These are phyloP conservation scores for Neotragus moschatus DNA, from an alignment of 2,113 vertebrate genomes.

Conservation along the genomic window DNA sequence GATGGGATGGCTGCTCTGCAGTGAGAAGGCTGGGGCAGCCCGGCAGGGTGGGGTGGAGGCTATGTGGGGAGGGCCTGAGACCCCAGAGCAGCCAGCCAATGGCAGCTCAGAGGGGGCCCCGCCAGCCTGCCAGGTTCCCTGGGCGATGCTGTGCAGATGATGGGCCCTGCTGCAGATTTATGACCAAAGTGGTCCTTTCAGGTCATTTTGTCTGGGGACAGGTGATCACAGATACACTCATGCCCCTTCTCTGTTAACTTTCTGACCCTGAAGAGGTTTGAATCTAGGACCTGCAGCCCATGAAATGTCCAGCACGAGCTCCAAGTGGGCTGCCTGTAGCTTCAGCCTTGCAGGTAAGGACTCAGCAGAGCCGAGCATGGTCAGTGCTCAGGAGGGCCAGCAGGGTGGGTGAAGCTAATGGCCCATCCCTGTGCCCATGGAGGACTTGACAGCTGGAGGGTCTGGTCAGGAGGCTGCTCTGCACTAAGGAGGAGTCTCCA, in stretches of 20 bases:
- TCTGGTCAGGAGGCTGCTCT: background rate
- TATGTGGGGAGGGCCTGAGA: rapidly evolving
- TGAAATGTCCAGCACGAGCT: background rate
- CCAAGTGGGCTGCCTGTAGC: too few species aligned
- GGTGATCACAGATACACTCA: background rate
- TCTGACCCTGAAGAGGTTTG: background rate
- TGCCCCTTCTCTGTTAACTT: background rate
- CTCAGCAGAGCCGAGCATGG: rapidly evolving
- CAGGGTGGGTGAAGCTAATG: background rate
- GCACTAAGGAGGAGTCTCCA: background rate
- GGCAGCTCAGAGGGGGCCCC: background rate
- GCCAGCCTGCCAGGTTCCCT: background rate
- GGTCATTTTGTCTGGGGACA: background rate
- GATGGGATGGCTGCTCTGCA: background rate
- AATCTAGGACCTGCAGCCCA: background rate
- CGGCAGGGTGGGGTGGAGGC: background rate
- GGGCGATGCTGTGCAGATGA: background rate
- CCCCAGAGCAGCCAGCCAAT: rapidly evolving
- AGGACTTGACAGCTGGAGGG: background rate
- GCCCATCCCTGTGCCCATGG: background rate
- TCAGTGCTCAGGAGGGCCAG: background rate
- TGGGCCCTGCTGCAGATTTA: background rate
- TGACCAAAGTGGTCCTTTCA: background rate
- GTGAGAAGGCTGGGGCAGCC: too few species aligned
- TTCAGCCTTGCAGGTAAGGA: too few species aligned